Percentiles rank a stretch among this genome's conserved stretches.
Conservation (phyloP, 2,797 vertebrate species). For the Artibeus lituratus region DNA sequence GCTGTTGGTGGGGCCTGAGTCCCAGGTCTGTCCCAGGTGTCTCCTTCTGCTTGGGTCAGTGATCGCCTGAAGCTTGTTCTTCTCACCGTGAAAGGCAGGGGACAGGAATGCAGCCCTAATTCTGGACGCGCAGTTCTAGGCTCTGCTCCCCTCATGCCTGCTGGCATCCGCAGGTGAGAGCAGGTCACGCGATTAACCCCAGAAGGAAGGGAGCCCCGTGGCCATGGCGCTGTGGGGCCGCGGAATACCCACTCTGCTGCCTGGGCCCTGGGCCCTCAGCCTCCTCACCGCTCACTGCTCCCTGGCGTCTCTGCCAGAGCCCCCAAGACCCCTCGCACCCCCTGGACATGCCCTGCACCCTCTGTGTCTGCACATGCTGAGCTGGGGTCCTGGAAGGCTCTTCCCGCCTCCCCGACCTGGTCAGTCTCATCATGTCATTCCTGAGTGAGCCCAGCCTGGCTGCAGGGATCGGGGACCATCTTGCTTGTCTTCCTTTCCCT, state of each 20-base stretch:
- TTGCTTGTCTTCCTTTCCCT: not conserved
- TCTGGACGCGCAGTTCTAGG: not conserved
- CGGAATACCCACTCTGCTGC: accelerated
- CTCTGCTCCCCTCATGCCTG: not conserved
- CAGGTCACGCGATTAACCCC: not conserved
- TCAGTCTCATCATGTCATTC: not conserved
- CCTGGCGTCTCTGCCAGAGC: not conserved
- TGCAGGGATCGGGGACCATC: not conserved
- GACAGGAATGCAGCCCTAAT: not conserved
- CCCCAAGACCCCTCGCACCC: not conserved
- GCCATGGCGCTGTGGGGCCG: not conserved
- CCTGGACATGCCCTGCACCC: not conserved
- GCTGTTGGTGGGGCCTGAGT: not conserved
- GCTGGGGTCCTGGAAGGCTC: not conserved
- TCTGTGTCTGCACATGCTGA: accelerated
- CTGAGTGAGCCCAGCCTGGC: not conserved
- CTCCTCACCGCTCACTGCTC: not conserved
- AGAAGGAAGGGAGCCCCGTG: not conserved
- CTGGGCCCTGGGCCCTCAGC: not conserved
- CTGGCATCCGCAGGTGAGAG: not conserved
- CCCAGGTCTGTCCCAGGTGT: not conserved
- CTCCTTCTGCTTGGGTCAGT: not conserved
- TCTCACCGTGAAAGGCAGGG: not conserved
- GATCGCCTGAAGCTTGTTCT: not conserved
- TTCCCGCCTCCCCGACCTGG: not conserved